phyloP scores from a whole-genome alignment of 2,888 invertebrate genomes.

The Ophion costatus region DNA sequence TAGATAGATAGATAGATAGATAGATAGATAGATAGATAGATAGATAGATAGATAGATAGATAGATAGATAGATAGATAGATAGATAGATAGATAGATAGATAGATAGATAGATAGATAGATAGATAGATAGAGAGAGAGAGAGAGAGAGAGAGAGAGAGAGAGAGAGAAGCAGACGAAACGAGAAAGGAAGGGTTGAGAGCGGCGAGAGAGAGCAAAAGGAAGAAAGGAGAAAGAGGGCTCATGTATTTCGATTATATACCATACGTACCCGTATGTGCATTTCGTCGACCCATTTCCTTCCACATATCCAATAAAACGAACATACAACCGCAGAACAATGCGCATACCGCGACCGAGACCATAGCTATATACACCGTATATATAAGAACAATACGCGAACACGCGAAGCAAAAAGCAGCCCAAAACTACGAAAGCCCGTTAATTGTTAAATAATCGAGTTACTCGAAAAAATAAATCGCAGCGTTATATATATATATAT shows the following conservation, averaged over 20 bases:
- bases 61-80: background rate
- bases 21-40: background rate
- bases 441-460: slow-evolving; percentile 40
- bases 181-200: background rate
- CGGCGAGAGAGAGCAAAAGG: too few relatives aligned
- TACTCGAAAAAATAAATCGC: slow-evolving; percentile 2
- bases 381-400: slow-evolving; percentile 18
- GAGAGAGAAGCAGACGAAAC: background rate
- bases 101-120: background rate
- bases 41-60: background rate
- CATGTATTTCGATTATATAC: background rate
- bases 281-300: slow-evolving; percentile 37
- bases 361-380: background rate
- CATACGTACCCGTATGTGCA: background rate
- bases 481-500: background rate
- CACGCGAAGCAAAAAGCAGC: slow-evolving; percentile 24
- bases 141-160: too few relatives aligned
- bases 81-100: background rate
- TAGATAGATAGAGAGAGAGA: too few relatives aligned
- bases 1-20: background rate
- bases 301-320: slow-evolving; percentile 9
- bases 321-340: slow-evolving; percentile 1
- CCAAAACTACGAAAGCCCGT: slow-evolving; percentile 1
- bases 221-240: background rate
- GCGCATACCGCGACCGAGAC: slow-evolving; percentile 3